Conservation (phyloP, 2,888 invertebrate species). For the Polyploca ridens region DNA sequence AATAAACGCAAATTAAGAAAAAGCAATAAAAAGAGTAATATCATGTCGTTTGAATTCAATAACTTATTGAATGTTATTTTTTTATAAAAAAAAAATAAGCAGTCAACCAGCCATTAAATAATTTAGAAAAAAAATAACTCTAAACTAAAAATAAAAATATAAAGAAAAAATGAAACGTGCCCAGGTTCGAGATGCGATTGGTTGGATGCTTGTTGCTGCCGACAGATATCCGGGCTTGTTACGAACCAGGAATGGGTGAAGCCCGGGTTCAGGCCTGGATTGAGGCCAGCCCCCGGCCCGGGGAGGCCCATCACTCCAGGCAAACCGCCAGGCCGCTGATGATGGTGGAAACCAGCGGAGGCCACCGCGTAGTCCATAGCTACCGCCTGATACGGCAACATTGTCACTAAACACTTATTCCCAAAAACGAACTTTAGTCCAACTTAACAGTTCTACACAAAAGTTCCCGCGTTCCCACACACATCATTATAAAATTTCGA, state of each 20-base stretch:
- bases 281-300: slow-evolving; percentile 77
- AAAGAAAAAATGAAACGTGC: slow-evolving; percentile 90
- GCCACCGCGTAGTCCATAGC: slow-evolving; percentile 93
- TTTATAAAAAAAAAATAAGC: not conserved
- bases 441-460: slow-evolving; percentile 43
- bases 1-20: slow-evolving; percentile 19
- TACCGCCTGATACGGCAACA: slow-evolving; percentile 95
- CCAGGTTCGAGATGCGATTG: slow-evolving; percentile 95
- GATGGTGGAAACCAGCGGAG: slow-evolving; percentile 80
- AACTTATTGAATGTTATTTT: slow-evolving; percentile 32
- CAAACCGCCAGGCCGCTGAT: slow-evolving; percentile 81
- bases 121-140: slow-evolving; percentile 48
- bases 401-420: slow-evolving; percentile 68
- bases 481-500: slow-evolving; percentile 50
- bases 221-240: slow-evolving; percentile 95
- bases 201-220: slow-evolving; percentile 90
- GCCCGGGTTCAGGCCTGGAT: slow-evolving; percentile 86
- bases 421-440: slow-evolving; percentile 43
- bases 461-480: slow-evolving; percentile 54
- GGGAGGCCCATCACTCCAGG: slow-evolving; percentile 85
- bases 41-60: slow-evolving; percentile 30
- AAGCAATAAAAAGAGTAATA: slow-evolving; percentile 22
- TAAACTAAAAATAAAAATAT: slow-evolving; percentile 73
- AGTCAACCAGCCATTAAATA: slow-evolving; percentile 44
- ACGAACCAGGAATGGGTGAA: slow-evolving; percentile 98